Evolutionary conservation across 2,888 invertebrate species (phyloP).

Genomic region (Azorinus chamasolen): DNA sequence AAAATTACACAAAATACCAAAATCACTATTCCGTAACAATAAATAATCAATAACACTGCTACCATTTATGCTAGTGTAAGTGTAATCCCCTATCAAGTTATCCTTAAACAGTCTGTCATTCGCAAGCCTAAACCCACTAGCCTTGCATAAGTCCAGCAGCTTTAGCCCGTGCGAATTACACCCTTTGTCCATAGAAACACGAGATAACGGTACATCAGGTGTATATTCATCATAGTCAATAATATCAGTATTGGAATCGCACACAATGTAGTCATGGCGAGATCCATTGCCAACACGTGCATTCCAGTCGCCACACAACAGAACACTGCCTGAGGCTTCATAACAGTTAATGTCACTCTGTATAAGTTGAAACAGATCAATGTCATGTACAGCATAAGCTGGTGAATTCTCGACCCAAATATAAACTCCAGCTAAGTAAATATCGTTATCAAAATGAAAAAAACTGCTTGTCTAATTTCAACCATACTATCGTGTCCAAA

Average conservation of each 20-base stretch:
- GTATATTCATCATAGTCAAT: constrained; percentile 18
- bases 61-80: not conserved
- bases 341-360: constrained; percentile 22
- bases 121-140: not conserved
- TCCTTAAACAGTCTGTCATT: not conserved
- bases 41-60: too few relatives aligned
- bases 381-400: constrained; percentile 12
- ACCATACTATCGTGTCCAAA: constrained; percentile 18
- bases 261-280: constrained; percentile 22
- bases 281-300: constrained; percentile 16
- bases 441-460: constrained; percentile 17
- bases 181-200: constrained; percentile 14
- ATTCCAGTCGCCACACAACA: constrained; percentile 23
- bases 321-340: constrained; percentile 2
- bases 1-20: too few relatives aligned
- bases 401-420: constrained; percentile 29
- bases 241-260: constrained; percentile 7
- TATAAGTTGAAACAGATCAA: constrained; percentile 15
- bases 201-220: constrained; percentile 16
- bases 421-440: constrained; percentile 18
- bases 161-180: constrained; percentile 13
- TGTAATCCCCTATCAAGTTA: not conserved
- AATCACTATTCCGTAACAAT: too few relatives aligned
- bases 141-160: not conserved
- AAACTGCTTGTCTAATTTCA: constrained; percentile 17